Conservation (phyloP, 2,888 invertebrate species). For the Sericinus montela region DNA sequence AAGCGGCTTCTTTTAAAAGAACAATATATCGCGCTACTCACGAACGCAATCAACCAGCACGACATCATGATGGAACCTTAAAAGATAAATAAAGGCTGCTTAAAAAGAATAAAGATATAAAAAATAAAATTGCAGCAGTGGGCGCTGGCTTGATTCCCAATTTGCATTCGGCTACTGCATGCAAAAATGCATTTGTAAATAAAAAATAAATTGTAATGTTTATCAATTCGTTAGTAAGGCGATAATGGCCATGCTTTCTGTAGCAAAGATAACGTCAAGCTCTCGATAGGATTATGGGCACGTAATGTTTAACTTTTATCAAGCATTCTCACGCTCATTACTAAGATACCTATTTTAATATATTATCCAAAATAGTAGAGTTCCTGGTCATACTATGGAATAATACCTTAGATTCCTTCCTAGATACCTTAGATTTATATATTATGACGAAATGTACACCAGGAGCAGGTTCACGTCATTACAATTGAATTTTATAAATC, state of each 20-base stretch:
- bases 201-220: slow-evolving; percentile 13
- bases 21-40: slow-evolving; percentile 60
- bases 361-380: too few species aligned
- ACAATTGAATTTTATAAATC: too few species aligned
- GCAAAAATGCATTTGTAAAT: slow-evolving; percentile 20
- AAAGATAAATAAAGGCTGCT: slow-evolving; percentile 30
- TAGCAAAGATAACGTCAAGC: slow-evolving; percentile 14
- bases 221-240: slow-evolving; percentile 18
- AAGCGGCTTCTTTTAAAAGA: slow-evolving; percentile 54
- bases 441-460: too few species aligned
- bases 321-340: slow-evolving; percentile 2
- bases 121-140: slow-evolving; percentile 38
- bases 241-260: slow-evolving; percentile 16
- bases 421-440: too few species aligned
- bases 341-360: neutral
- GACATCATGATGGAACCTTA: slow-evolving; percentile 33
- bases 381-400: too few species aligned
- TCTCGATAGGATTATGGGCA: slow-evolving; percentile 10
- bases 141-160: slow-evolving; percentile 30
- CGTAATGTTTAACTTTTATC: slow-evolving; percentile 1
- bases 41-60: slow-evolving; percentile 65
- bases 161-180: slow-evolving; percentile 57
- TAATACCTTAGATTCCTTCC: too few species aligned
- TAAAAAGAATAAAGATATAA: slow-evolving; percentile 24
- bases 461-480: too few species aligned